Percentiles rank a stretch among this genome's conserved stretches.
Conservation (phyloP, 2,113 vertebrate species). For the Drymodes brunneopygia region DNA sequence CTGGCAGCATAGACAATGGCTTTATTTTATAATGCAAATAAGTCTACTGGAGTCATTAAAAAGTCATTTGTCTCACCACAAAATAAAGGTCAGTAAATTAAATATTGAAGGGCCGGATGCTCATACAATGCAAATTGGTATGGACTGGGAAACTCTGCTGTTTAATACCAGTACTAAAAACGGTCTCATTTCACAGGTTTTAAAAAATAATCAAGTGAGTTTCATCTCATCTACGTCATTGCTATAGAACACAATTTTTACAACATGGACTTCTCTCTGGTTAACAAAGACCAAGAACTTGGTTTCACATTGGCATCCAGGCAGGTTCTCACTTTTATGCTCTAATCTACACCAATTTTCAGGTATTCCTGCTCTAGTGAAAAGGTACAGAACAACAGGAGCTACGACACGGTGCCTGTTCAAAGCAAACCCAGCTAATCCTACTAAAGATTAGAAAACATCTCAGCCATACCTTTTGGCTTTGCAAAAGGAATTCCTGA, state of each 20-base stretch:
- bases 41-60: background rate
- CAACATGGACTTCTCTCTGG: background rate
- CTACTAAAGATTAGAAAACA: background rate
- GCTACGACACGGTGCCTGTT: rapidly evolving
- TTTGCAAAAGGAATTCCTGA: background rate
- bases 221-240: background rate
- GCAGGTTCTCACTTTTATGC: background rate
- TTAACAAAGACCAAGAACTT: background rate
- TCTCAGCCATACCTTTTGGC: background rate
- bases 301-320: background rate
- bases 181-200: background rate
- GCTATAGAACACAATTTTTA: background rate
- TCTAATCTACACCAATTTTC: background rate
- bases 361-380: background rate
- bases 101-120: background rate
- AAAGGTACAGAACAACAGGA: background rate
- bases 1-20: background rate
- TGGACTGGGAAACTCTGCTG: background rate
- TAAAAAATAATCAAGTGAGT: background rate
- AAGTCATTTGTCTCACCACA: slow-evolving; percentile 30
- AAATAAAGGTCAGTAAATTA: slow-evolving; percentile 41
- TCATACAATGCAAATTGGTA: background rate
- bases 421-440: background rate
- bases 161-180: background rate
- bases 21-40: slow-evolving; percentile 35